Evolutionary conservation across 1,140 invertebrate genomes (phyloP), one percentile per base, ranked within the genome.

Genomic region (Drosophila nebulosa): DNA sequence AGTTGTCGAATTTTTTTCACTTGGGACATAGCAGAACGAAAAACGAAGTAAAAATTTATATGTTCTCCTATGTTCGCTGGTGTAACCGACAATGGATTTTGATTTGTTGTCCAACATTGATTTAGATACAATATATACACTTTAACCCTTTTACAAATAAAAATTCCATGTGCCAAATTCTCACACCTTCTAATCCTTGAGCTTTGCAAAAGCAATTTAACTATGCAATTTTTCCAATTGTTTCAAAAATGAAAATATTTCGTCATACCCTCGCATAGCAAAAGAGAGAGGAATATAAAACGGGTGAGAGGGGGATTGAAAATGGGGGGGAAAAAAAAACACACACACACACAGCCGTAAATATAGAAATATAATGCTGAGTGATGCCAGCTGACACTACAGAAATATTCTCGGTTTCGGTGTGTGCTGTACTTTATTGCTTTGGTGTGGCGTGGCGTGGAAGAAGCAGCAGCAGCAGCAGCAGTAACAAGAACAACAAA

Each of bases 341-440:
- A n/a, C n/a, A n/a, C n/a, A n/a, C n/a, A 61, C 42, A 64, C 39
- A 55, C 26, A 56, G 46, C 73, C 70, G 64, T 75, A 58, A 75
- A 75, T 74, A 75, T 75, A 75, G 72, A 75, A 75, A 75, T 74
- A 76, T 79, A 71, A 80, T 65, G 74, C 78, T 74, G 81, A 86
- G 65, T 71, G 78, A 81, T 81, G 81, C 81, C 83, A 85, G 81
- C 81, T 85, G 81, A 72, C 71, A 70, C 65, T 73, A 69, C 59
- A 62, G 61, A 64, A 74, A 65, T 73, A 51, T 68, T 56, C 69
- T 30, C 39, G 24, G 12, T 63, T 57, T 78, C 51, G 59, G 51
- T 59, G 61, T 79, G 55, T 73, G 79, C 67, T 81, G 66, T 86
- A 78, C 81, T 85, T 85, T 85, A 85, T 85, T 84, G 75, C 79